These are phyloP conservation scores for Sialis lutaria DNA, from an alignment of 2,888 invertebrate genomes.

Conservation along the genomic window DNA sequence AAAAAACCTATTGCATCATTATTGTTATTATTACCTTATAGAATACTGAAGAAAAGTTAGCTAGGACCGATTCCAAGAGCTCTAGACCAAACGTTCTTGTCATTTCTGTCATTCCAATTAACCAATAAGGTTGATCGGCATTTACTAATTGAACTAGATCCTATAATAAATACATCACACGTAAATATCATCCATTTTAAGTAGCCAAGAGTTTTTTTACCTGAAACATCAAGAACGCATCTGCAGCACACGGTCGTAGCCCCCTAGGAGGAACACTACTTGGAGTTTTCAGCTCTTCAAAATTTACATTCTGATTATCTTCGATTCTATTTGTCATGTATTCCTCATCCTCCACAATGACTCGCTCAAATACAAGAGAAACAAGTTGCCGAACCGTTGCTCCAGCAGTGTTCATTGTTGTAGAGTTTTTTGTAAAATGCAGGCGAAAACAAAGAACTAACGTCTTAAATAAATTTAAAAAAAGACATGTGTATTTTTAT, in stretches of 20 bases:
- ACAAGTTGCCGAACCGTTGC: constrained; percentile 94
- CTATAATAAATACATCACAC: constrained; percentile 26
- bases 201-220: constrained; percentile 23
- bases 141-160: constrained; percentile 94
- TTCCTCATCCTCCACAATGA: constrained; percentile 54
- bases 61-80: constrained; percentile 81
- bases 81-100: constrained; percentile 94
- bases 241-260: constrained; percentile 73
- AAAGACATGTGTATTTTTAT: neutral
- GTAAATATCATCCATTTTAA: neutral
- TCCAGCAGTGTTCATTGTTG: constrained; percentile 92
- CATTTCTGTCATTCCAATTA: constrained; percentile 92
- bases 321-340: constrained; percentile 8
- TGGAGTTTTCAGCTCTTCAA: constrained; percentile 63
- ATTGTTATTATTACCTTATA: constrained; percentile 42
- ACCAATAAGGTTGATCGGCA: constrained; percentile 90
- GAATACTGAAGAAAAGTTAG: constrained; percentile 69
- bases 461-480: constrained; percentile 37
- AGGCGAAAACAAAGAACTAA: constrained; percentile 93
- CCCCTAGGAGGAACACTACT: constrained; percentile 66
- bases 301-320: constrained; percentile 35
- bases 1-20: neutral
- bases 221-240: constrained; percentile 90
- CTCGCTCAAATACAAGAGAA: constrained; percentile 78
- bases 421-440: constrained; percentile 85